Base-by-base conservation (phyloP, 2,113 vertebrate species). In the Benthochromis sp. region DNA sequence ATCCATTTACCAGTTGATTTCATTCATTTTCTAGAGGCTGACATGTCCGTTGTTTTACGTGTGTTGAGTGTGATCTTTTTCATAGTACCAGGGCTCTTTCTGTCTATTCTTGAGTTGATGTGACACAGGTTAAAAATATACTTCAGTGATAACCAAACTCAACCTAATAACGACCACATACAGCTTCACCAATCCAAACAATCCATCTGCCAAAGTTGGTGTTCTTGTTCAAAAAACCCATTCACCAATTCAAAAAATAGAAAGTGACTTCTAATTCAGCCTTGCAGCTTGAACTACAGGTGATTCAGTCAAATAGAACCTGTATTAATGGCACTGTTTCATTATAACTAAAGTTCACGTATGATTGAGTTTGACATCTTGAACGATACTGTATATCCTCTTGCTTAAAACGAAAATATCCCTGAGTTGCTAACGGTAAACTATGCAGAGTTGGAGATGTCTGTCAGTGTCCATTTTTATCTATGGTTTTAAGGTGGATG, bases 351-450 rank as follows among this genome's bases (percentile, higher is more conserved):
- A 29, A 76, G 69, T 2, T 45, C 40, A 29, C 8, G 1, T 47
- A 9, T 73, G 40, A 73, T 27, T 45, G 40, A 47, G 38, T 45
- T 27, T 45, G 66, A 27, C 0, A 45, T 73, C n/a, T 2, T 27
- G 24, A 45, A 73, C 0, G 0, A 73, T 45, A 27, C 69, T 45
- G 2, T 73, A 10, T 47, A 47, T 29, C 40, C 21, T 47, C 1
- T 47, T 27, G 40, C 40, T 47, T 29, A 14, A 76, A 29, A 13
- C 0, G 0, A 71, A 71, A 40, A 43, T 0, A 71, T 13, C 7
- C 11, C 19, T 2, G 38, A 40, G 36, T 71, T 40, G 4, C 63
- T 73, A 19, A 47, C 47, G 14, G 4, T 8, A 29, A 76, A 29
- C 40, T 12, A 47, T 31, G 16, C 9, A 50, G 17, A 78, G 71